Evolutionary conservation across 2,888 invertebrate species (phyloP), one percentile per base, ranked within the genome.

Genomic region (Limulus polyphemus): DNA sequence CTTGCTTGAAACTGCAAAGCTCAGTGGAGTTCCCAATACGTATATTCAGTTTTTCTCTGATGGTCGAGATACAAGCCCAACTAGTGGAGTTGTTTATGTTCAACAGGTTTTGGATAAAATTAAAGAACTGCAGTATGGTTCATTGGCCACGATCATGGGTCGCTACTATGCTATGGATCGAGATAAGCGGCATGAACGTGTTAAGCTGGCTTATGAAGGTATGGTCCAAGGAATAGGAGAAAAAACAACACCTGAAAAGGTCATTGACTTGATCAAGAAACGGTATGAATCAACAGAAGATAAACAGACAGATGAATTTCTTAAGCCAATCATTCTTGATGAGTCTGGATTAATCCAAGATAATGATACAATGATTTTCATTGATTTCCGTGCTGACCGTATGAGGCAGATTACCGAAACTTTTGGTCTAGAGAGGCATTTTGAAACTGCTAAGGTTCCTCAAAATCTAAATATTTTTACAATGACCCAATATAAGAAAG

Each of bases 111-210:
- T 70, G 14, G 69, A 69, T 51, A 68, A 65, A 55, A 59, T 64
- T 1, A 65, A 63, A 54, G 61, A 63, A 55, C 58, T 70, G 2
- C 58, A 59, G 11, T 69, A 69, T 57, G 70, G 70, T 7, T 61
- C 49, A 57, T 57, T 79, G 52, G 73, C 74, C n/a, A 75, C 75
- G 0, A 71, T 79, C 56, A 74, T 73, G 32, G 73, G 75, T 11
- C 72, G 75, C 10, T 78, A 79, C 68, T 78, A 78, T 68, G 78
- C 78, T 46, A 78, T 78, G 78, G 78, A 78, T 68, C 71, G 78
- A 12, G 75, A 75, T 64, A 74, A 74, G 63, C 67, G 75, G 1
- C 72, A 71, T 67, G 75, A 75, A 59, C 62, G 74, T 47, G 68
- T 73, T 16, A 68, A 73, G 63, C 64, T 75, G 7, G 78, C 78